Evolutionary conservation across 2,113 vertebrate species (phyloP), one percentile per base, ranked within the genome.

Genomic region (Lethenteron camtschaticum): DNA sequence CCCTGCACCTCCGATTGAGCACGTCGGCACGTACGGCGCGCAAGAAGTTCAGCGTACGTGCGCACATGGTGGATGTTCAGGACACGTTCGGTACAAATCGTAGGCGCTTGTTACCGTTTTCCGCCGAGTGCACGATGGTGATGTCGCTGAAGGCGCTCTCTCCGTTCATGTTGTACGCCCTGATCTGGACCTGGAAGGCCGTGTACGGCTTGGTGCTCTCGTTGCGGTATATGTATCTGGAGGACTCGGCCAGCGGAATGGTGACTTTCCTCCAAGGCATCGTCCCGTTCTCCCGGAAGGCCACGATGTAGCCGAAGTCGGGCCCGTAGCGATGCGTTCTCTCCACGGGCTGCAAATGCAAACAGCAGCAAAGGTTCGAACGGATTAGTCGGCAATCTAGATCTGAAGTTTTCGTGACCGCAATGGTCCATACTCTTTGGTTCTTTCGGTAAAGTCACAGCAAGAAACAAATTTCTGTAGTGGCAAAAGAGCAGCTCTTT

Each of bases 151-250:
- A 66, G n/a, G 63, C n/a, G 63, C 63, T 24, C 24, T 66, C 63
- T 16, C n/a, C 63, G n/a, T 66, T 24, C 10, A 66, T 24, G 24
- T 66, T 66, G 63, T 66, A 66, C n/a, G 63, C 63, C 63, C 63
- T n/a, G 24, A 66, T 66, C 24, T 66, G n/a, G 63, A 66, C 63
- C 63, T 66, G n/a, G 10, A 66, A 66, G n/a, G 63, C n/a, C 24
- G 63, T 66, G 24, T 16, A 66, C 24, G 63, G 24, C n/a, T n/a
- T 24, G n/a, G 24, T 9, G 63, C 63, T 66, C n/a, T n/a, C 24
- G 10, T 66, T 66, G n/a, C 24, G n/a, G 63, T 66, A 66, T 24
- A 24, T 66, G 63, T 66, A 66, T n/a, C 63, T 9, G n/a, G 10
- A 24, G 8, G 63, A n/a, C n/a, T 66, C 63, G 11, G 63, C n/a